Base-by-base conservation (phyloP, 2,888 invertebrate genomes). In the Coleophora flavipennella region DNA sequence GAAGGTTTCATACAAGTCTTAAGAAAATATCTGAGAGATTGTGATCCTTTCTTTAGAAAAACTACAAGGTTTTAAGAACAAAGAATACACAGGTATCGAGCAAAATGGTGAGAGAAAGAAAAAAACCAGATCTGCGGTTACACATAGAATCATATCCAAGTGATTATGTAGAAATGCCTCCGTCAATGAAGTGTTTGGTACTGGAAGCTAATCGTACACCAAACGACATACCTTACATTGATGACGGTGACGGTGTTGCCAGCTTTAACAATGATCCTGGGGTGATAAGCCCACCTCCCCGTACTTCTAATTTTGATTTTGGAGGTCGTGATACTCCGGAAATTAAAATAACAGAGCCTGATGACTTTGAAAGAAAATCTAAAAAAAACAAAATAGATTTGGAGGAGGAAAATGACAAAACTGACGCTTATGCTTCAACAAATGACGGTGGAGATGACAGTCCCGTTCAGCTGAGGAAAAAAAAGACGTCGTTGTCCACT, bases 401-500 rank as follows among this genome's bases (percentile, higher is more conserved):
- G 13, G 38, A 36, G 20, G 28, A 14, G 9, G 42, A 44, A 38
- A 13, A 20, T 8, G 44, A 35, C 12, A 20, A 3, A 10, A 13
- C 2, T 20, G 6, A 20, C 20, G 6, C 3, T 6, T 4, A 20
- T 4, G 20, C 3, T 20, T 3, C 3, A 20, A 6, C 20, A 20
- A 20, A 6, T 20, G 20, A 6, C 6, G 20, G n/a, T 8, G 25
- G 11, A 2, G 46, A 45, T 10, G 62, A 62, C 0, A 62, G 57
- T 46, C 60, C 63, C 6, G 46, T 70, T 2, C 44, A 55, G 28
- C 39, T 86, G 31, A 81, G 89, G 34, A 86, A 88, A 9, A 20
- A 20, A 6, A 29, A 29, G 44, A 87, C 88, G 41, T 90, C 91
- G 2, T 86, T 89, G 35, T 91, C 92, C 0, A 76, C 90, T 58